These are phyloP conservation scores for Zoanthus gigantus DNA, from an alignment of 92 coral and sea anemone genomes.

Conservation along the genomic window DNA sequence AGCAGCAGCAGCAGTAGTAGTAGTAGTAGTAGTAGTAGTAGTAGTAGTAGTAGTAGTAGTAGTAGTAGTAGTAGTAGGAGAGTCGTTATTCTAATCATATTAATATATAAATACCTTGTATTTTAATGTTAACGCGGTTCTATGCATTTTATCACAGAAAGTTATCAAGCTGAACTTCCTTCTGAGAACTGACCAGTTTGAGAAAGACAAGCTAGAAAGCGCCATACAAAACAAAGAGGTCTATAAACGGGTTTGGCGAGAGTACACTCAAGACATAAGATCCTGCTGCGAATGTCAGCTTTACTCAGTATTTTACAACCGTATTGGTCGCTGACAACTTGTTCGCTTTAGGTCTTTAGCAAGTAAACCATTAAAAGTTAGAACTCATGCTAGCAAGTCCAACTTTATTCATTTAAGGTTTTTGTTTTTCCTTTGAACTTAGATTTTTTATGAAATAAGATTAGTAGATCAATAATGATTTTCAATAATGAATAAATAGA, in stretches of 20 bases:
- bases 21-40: neutral
- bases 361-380: no score
- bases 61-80: neutral
- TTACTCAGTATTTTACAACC: neutral
- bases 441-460: no score
- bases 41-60: neutral
- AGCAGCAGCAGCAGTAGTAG: neutral
- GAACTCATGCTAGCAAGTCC: no score
- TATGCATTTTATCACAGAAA: neutral
- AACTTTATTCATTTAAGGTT: no score
- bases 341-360: neutral
- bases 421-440: no score
- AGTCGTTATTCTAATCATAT: no score
- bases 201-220: slow-evolving; percentile 4
- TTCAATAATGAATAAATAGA: no score
- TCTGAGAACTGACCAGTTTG: neutral
- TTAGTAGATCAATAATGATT: no score
- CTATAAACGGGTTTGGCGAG: slow-evolving; percentile 4
- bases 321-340: neutral
- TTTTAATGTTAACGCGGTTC: neutral
- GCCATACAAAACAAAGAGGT: slow-evolving; percentile 3
- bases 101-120: neutral
- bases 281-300: slow-evolving; percentile 29
- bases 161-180: slow-evolving; percentile 14
- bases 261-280: slow-evolving; percentile 6